These are phyloP conservation scores for Hippocampus guttulatus DNA, from an alignment of 2,113 vertebrate species.

Conservation along the genomic window DNA sequence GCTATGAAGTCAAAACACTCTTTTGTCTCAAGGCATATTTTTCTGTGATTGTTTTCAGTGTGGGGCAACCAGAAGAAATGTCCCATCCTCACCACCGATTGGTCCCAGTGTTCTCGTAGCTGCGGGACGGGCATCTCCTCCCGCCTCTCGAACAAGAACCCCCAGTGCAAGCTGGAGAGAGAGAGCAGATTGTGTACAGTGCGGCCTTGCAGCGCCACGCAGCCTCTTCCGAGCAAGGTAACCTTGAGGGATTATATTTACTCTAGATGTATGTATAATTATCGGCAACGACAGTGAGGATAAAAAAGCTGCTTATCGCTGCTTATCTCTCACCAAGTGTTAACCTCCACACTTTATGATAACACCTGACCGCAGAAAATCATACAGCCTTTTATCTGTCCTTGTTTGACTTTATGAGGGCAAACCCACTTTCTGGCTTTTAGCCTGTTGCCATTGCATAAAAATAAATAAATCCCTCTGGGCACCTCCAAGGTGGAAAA, in stretches of 20 bases:
- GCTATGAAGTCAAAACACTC: too few relatives aligned
- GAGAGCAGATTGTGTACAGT: constrained; percentile 75
- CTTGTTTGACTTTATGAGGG: not conserved
- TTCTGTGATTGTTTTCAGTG: constrained; percentile 24
- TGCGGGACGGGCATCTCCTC: constrained; percentile 70
- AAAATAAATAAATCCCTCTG: not conserved
- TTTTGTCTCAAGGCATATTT: not conserved
- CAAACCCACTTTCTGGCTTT: constrained; percentile 8
- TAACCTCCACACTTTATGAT: constrained; percentile 24
- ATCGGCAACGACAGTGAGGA: not conserved
- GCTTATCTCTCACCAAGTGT: constrained; percentile 8
- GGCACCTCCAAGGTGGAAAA: too few relatives aligned
- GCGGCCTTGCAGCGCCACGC: constrained; percentile 63
- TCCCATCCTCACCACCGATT: constrained; percentile 66
- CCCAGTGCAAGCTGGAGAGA: constrained; percentile 70
- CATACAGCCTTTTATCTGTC: constrained; percentile 15
- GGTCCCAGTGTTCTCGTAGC: constrained; percentile 74
- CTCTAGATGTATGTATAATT: not conserved
- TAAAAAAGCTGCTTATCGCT: constrained; percentile 9
- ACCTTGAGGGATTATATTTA: not conserved
- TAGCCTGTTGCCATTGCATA: not conserved
- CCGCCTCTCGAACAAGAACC: constrained; percentile 73
- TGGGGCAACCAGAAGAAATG: constrained; percentile 57
- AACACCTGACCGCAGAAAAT: constrained; percentile 16
- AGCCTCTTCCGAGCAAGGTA: constrained; percentile 64